A percentile compares a stretch with the other conserved stretches of the same genome.
Evolutionary conservation across 2,888 invertebrate species (phyloP).

Genomic region (Nephrotoma guestfalica): DNA sequence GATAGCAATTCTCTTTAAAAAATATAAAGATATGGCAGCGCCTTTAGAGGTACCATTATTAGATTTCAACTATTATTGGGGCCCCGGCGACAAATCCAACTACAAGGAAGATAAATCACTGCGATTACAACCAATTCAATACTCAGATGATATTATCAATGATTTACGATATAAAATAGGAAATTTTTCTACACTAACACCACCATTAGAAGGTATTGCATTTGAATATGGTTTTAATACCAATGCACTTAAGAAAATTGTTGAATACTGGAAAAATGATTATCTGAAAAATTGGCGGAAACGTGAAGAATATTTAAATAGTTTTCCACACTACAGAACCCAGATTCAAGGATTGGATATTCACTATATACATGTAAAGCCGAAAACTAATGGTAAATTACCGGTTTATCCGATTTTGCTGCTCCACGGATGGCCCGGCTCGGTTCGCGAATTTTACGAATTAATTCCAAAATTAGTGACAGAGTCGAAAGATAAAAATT

Average conservation of each 20-base stretch:
- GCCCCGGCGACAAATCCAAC: constrained; percentile 3
- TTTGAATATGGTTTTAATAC: constrained; percentile 76
- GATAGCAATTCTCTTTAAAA: constrained; percentile 22
- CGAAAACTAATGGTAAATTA: constrained; percentile 29
- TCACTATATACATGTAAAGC: constrained; percentile 53
- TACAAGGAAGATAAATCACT: constrained; percentile 8
- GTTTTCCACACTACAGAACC: constrained; percentile 58
- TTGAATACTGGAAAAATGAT: constrained; percentile 63
- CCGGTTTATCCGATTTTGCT: constrained; percentile 33
- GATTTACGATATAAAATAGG: neutral
- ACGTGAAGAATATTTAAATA: constrained; percentile 54
- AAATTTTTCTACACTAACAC: constrained; percentile 34
- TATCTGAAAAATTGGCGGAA: constrained; percentile 54
- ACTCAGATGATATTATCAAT: constrained; percentile 19
- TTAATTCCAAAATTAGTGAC: constrained; percentile 51
- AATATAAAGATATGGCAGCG: constrained; percentile 21
- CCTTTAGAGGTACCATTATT: constrained; percentile 15
- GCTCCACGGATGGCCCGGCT: constrained; percentile 85
- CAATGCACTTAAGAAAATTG: constrained; percentile 45
- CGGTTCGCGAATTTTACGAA: constrained; percentile 69
- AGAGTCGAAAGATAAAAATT: constrained; percentile 30
- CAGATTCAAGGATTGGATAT: constrained; percentile 54
- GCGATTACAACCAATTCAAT: constrained; percentile 8
- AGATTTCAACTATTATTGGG: constrained; percentile 11
- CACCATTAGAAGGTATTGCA: constrained; percentile 48